Evolutionary conservation across 2,797 vertebrate genomes (phyloP), one percentile per base, ranked within the genome.

Genomic region (Catharus ustulatus): DNA sequence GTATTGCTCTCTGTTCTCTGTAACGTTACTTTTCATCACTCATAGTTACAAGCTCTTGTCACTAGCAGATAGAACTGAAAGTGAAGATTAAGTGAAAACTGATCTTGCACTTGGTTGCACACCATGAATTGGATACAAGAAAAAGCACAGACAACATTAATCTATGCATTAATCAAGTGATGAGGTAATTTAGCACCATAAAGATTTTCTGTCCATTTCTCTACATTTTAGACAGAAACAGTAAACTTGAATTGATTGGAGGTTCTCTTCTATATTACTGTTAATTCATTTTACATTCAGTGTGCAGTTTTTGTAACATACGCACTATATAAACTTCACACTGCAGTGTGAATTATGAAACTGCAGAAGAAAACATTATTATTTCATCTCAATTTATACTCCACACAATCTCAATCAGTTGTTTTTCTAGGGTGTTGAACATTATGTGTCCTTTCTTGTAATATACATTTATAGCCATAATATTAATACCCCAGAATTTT

Each of bases 61-160:
- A 68, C 61, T 92, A 84, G 78, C 51, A 58, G 91, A 87, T 71
- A 72, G 75, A 79, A 88, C 51, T 89, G 24, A 49, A 87, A 48
- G 87, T 62, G 91, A 92, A 75, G 57, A 29, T 68, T 45, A 85
- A 92, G 83, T 85, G 68, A 84, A 63, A 66, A 54, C n/a, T 4
- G 57, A 63, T 40, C 59, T 59, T 51, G 75, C 29, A 63, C 54
- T 84, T 20, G 1, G 42, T 66, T 79, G 72, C 15, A 19, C 36
- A 51, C 15, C 57, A 15, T 84, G 40, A 68, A 67, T 0, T 76
- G 58, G 67, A 93, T 54, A 67, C 34, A 72, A 93, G 62, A 83
- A 82, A 89, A 87, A 89, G 54, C 49, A 82, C 64, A 85, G 94
- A 67, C 78, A 94, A 84, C 57, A 80, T 94, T 90, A 93, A 84